Conservation (phyloP, 2,797 vertebrate genomes). For the Leucoraja ocellata region DNA sequence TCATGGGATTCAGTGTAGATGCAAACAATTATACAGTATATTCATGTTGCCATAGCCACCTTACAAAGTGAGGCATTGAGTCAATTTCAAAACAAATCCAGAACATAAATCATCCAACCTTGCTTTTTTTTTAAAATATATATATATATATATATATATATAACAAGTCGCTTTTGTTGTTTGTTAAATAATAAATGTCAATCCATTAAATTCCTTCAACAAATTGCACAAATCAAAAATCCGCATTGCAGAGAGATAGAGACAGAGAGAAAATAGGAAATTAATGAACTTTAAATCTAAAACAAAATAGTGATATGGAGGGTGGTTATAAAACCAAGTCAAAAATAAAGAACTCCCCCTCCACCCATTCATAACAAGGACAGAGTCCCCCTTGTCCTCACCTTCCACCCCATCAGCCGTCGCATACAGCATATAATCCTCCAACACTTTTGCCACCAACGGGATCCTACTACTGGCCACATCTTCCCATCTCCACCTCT, state of each 20-base stretch:
- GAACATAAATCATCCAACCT: background rate
- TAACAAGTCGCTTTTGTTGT: background rate
- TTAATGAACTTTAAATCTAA: background rate
- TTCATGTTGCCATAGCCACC: slow-evolving; percentile 34
- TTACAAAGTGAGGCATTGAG: background rate
- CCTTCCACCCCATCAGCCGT: too few relatives aligned
- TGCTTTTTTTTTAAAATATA: background rate
- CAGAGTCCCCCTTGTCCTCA: too few relatives aligned
- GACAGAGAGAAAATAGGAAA: too few relatives aligned
- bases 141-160: background rate
- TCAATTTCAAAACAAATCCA: background rate
- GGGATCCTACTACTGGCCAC: too few relatives aligned
- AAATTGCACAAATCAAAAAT: background rate
- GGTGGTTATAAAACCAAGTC: background rate
- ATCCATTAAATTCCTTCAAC: background rate
- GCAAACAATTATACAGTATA: slow-evolving; percentile 27
- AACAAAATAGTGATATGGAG: background rate
- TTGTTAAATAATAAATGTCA: slow-evolving; percentile 11
- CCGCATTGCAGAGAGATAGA: background rate
- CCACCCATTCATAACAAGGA: too few relatives aligned
- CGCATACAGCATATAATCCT: too few relatives aligned
- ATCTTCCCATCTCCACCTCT: too few relatives aligned
- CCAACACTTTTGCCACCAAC: too few relatives aligned
- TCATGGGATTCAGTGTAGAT: background rate
- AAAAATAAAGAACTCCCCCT: too few relatives aligned